Conservation (phyloP, 2,113 vertebrate species). For the Heterochromis multidens region DNA sequence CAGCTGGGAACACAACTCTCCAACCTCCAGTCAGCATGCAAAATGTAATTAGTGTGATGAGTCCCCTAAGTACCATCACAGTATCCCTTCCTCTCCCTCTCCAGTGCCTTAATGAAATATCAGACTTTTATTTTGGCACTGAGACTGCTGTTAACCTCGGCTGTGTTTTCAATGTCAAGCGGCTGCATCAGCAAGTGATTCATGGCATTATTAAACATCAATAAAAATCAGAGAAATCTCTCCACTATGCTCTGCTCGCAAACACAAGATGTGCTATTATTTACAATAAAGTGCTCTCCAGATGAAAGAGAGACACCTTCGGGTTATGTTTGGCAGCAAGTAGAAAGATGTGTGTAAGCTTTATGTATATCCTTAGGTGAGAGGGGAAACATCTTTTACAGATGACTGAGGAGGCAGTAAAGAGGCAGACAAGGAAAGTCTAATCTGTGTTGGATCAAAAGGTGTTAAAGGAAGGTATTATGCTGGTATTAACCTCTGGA, state of each 20-base stretch:
- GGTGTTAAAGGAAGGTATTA: slow-evolving; percentile 9
- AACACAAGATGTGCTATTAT: neutral
- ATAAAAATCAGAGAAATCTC: slow-evolving; percentile 14
- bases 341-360: neutral
- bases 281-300: slow-evolving; percentile 15
- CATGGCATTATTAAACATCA: slow-evolving; percentile 30
- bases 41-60: slow-evolving; percentile 69
- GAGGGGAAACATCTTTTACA: neutral
- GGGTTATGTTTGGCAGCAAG: neutral
- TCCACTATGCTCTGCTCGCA: neutral
- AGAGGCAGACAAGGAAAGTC: neutral
- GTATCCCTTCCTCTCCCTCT: slow-evolving; percentile 15
- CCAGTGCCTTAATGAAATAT: slow-evolving; percentile 28
- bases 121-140: slow-evolving; percentile 28
- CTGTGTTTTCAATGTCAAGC: slow-evolving; percentile 34
- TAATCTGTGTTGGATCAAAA: neutral
- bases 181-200: slow-evolving; percentile 23
- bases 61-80: slow-evolving; percentile 32
- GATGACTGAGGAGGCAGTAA: neutral
- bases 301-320: neutral
- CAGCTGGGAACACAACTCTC: slow-evolving; percentile 43
- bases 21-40: slow-evolving; percentile 49
- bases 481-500: neutral
- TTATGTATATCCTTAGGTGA: neutral
- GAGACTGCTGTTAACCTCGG: slow-evolving; percentile 26